Evolutionary conservation across 2,113 vertebrate species (phyloP).

Genomic region (Oriolus oriolus): DNA sequence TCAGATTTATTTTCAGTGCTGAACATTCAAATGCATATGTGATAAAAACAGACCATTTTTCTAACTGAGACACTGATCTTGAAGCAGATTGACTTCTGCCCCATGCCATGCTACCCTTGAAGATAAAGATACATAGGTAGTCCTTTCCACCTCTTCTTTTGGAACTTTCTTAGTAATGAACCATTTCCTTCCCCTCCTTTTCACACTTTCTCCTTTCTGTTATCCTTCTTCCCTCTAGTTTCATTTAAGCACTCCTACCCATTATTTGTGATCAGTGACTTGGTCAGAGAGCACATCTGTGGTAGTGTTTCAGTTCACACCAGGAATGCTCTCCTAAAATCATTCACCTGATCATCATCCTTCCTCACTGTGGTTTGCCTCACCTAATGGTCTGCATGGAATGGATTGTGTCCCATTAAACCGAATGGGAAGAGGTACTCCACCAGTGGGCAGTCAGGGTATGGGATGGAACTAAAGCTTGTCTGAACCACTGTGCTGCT

Average conservation of each 20-base stretch:
- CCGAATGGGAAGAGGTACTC: background rate
- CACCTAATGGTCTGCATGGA: background rate
- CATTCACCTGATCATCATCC: background rate
- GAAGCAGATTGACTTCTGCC: background rate
- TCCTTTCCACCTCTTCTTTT: background rate
- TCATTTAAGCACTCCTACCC: background rate
- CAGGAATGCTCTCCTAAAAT: background rate
- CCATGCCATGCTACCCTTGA: background rate
- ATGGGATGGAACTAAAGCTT: background rate
- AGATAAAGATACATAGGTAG: background rate
- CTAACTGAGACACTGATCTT: background rate
- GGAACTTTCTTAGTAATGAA: background rate
- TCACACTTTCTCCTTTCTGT: background rate
- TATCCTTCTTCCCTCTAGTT: background rate
- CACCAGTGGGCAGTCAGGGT: background rate
- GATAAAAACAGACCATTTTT: background rate
- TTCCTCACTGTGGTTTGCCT: background rate
- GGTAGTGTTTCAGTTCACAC: background rate
- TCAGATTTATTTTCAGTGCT: background rate
- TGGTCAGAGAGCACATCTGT: background rate
- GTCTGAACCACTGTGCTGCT: background rate
- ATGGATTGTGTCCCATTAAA: background rate
- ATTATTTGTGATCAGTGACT: background rate
- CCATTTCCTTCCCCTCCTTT: fast-evolving
- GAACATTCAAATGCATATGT: background rate